Conservation (phyloP, 30 jellyfish, hydroid and myxozoan species). For the Sanderia malayensis region DNA sequence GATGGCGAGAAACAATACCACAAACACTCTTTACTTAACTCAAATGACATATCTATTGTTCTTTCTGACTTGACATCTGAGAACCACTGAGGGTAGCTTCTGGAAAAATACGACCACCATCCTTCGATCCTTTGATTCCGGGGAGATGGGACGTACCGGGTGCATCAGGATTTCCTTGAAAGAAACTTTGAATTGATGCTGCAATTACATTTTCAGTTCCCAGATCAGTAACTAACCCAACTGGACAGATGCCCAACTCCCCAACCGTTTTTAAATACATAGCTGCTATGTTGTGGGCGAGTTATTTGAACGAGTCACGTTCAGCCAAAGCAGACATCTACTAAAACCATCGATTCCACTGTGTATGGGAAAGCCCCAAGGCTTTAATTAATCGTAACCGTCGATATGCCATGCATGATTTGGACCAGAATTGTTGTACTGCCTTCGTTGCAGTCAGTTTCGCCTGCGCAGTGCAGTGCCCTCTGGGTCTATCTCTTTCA, state of each 20-base stretch:
- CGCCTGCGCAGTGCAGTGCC: constrained; percentile 7
- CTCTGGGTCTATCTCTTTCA: constrained; percentile 38
- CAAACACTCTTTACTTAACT: constrained; percentile 14
- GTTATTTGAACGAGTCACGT: constrained; percentile 52
- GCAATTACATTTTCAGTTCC: constrained; percentile 47
- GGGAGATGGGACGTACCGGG: constrained; percentile 52
- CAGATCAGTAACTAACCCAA: constrained; percentile 34
- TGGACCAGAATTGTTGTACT: constrained; percentile 37
- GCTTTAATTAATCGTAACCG: constrained; percentile 46
- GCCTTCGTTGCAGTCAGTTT: constrained; percentile 11
- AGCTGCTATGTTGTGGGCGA: constrained; percentile 25
- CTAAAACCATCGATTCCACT: constrained; percentile 34
- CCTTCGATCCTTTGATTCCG: constrained; percentile 50
- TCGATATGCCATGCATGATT: constrained; percentile 56
- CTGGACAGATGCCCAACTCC: constrained; percentile 41
- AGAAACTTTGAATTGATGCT: constrained; percentile 39
- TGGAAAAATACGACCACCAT: constrained; percentile 41
- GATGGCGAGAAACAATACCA: constrained; percentile 26
- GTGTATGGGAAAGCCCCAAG: constrained; percentile 27
- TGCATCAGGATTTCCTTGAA: constrained; percentile 17
- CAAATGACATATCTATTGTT: constrained; percentile 1
- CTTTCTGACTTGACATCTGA: background rate
- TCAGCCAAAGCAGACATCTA: constrained; percentile 30
- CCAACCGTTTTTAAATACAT: background rate
- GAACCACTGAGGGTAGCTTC: constrained; percentile 28